Evolutionary conservation across 2,797 vertebrate genomes (phyloP).

Genomic region (Myotis daubentonii): DNA sequence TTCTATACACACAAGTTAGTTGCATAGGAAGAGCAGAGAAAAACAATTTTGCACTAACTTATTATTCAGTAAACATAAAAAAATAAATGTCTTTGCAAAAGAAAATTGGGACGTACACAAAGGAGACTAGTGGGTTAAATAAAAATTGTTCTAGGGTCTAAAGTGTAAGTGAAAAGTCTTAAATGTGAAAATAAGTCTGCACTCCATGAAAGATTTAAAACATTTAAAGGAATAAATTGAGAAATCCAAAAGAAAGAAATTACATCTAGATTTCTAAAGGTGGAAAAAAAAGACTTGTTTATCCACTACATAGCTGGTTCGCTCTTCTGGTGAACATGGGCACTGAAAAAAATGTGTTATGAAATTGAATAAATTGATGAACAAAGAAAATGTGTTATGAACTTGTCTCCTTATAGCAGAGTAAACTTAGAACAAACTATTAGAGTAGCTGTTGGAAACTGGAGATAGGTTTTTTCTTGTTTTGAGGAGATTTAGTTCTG

Average conservation of each 20-base stretch:
- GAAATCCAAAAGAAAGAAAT: constrained; percentile 27
- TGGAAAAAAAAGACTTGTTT: background rate
- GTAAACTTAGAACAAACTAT: background rate
- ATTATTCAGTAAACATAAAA: constrained; percentile 29
- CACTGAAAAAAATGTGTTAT: background rate
- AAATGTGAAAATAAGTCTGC: background rate
- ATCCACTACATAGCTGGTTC: background rate
- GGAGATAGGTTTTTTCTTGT: constrained; percentile 9
- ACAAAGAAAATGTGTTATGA: background rate
- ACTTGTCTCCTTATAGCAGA: background rate
- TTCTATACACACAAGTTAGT: background rate
- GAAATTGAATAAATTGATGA: constrained; percentile 23
- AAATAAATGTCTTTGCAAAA: constrained; percentile 44
- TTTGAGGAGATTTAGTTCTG: constrained; percentile 36
- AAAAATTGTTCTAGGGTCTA: constrained; percentile 1
- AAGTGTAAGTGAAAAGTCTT: background rate
- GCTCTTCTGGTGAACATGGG: background rate
- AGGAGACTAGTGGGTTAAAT: background rate
- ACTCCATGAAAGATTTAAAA: constrained; percentile 24
- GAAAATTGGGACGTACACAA: background rate
- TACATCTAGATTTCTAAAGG: constrained; percentile 8
- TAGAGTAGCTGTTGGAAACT: background rate
- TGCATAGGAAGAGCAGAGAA: constrained; percentile 28
- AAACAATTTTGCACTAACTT: background rate
- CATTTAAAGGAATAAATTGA: constrained; percentile 47